Percentiles rank a stretch among this genome's conserved stretches.
These are phyloP conservation scores for Notospermus geniculatus DNA, from an alignment of 1,140 invertebrate species.

Conservation along the genomic window DNA sequence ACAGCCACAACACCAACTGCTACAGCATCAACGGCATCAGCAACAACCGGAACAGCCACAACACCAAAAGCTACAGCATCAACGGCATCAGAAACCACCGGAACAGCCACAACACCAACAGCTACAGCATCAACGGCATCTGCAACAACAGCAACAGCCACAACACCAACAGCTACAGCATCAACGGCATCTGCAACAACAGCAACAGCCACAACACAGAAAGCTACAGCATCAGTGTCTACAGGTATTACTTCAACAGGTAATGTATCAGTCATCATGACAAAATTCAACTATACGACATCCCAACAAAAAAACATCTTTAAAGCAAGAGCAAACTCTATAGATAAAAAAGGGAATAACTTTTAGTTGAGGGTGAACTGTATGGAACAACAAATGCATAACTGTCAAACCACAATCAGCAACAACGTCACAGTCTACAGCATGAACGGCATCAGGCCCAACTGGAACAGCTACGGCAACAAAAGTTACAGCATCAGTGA, in stretches of 20 bases:
- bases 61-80: conserved; percentile 57
- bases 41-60: conserved; percentile 44
- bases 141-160: conserved; percentile 38
- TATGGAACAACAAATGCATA: no score
- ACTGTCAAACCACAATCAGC: conserved; percentile 38
- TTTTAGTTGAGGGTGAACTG: no score
- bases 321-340: no score
- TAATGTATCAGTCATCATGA: no score
- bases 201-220: conserved; percentile 40
- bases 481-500: conserved; percentile 6
- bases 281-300: no score
- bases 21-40: conserved; percentile 49
- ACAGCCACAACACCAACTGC: conserved; percentile 49
- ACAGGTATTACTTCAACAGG: no score
- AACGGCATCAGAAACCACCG: conserved; percentile 53
- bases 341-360: no score
- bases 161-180: conserved; percentile 50
- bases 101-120: conserved; percentile 46
- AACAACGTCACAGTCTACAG: conserved; percentile 54
- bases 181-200: conserved; percentile 55
- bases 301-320: no score
- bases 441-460: conserved; percentile 8
- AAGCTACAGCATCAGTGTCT: no score
- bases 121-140: conserved; percentile 37
- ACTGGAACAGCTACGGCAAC: conserved; percentile 6